Evolutionary conservation across 37 sponge, comb jelly and placozoan species (phyloP).

Genomic region (Diacarnus erythraeanus): DNA sequence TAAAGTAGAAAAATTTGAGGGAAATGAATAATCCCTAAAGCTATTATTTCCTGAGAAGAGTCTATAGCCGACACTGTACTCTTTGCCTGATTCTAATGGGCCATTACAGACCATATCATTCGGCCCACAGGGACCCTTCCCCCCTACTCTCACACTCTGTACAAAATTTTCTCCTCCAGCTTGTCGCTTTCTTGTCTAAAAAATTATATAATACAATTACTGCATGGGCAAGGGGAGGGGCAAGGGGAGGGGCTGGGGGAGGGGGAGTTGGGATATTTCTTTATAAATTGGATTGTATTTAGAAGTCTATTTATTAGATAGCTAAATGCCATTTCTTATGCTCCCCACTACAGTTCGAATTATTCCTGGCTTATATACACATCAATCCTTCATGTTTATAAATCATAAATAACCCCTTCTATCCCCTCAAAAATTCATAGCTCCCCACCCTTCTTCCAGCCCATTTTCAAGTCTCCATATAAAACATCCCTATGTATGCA

Average conservation of each 20-base stretch:
- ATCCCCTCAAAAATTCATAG: too few species aligned
- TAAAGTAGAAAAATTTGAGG: too few species aligned
- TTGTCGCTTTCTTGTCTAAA: not conserved
- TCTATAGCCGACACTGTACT: constrained; percentile 38
- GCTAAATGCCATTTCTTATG: too few species aligned
- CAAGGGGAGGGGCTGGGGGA: not conserved
- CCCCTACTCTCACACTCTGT: constrained; percentile 15
- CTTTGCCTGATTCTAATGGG: constrained; percentile 30
- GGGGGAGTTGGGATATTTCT: too few species aligned
- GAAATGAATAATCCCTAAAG: constrained; percentile 22
- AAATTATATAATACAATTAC: too few species aligned
- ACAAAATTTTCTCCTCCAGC: not conserved
- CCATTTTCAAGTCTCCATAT: not conserved
- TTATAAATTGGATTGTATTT: too few species aligned
- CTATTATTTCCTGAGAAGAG: constrained; percentile 19
- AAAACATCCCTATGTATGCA: too few species aligned
- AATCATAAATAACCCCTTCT: too few species aligned
- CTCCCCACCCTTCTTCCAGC: not conserved
- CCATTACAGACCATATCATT: constrained; percentile 56
- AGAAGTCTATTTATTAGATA: too few species aligned
- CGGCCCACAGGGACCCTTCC: constrained; percentile 12
- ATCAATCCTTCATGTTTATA: too few species aligned
- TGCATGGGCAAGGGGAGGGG: not conserved
- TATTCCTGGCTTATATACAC: too few species aligned
- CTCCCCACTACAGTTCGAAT: too few species aligned